Percentiles rank a stretch among this genome's conserved stretches.
phyloP scores from a whole-genome alignment of 2,797 vertebrate genomes.

The Gymnocypris eckloni region DNA sequence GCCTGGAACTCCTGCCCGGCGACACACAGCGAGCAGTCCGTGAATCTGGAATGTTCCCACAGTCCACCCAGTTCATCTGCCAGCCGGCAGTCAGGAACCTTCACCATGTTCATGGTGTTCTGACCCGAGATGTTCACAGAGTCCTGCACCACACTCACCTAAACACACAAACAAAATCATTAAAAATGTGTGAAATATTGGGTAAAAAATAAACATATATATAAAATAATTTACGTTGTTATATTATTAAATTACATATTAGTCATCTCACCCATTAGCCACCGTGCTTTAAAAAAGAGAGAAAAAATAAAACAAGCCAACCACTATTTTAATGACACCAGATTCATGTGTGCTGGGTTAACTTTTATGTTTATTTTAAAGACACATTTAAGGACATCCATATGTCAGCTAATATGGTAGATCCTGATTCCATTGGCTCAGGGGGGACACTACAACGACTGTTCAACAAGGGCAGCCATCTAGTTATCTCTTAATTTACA shows the following conservation, averaged over 20 bases:
- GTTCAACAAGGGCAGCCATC: slow-evolving; percentile 55
- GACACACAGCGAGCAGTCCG: slow-evolving; percentile 95
- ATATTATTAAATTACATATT: not conserved
- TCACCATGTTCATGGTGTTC: slow-evolving; percentile 99
- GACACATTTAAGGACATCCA: slow-evolving; percentile 28
- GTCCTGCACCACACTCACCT: slow-evolving; percentile 99
- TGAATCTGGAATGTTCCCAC: slow-evolving; percentile 98
- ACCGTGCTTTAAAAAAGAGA: not conserved
- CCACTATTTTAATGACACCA: not conserved
- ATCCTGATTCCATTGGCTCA: slow-evolving; percentile 44
- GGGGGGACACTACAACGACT: slow-evolving; percentile 46
- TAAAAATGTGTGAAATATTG: not conserved
- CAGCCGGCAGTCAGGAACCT: slow-evolving; percentile 95
- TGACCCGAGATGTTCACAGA: slow-evolving; percentile 98
- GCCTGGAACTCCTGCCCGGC: slow-evolving; percentile 98
- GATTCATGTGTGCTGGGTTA: not conserved
- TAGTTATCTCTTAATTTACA: slow-evolving; percentile 60
- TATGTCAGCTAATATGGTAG: slow-evolving; percentile 37
- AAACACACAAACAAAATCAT: slow-evolving; percentile 22
- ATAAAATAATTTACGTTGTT: not conserved
- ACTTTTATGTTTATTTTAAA: slow-evolving; percentile 17
- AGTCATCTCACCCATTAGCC: not conserved
- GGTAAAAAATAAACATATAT: no score
- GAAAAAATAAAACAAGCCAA: not conserved
- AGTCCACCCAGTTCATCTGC: slow-evolving; percentile 95